These are phyloP conservation scores for Bufo bufo DNA, from an alignment of 2,113 vertebrate genomes.

Conservation along the genomic window DNA sequence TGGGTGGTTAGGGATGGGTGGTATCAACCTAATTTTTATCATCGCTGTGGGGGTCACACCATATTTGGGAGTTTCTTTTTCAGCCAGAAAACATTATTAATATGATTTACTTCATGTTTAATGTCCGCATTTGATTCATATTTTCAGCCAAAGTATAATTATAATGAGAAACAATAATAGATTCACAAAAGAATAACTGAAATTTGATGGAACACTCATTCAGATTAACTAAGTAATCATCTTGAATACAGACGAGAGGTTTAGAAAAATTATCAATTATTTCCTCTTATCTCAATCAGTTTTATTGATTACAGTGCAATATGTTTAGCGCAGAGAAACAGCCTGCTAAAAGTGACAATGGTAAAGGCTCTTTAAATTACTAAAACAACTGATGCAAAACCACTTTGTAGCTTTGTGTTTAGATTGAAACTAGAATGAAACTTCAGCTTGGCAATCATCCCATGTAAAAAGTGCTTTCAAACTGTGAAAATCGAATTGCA, in stretches of 20 bases:
- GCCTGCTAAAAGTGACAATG: background rate
- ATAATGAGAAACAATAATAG: background rate
- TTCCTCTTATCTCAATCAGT: slow-evolving; percentile 35
- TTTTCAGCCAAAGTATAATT: background rate
- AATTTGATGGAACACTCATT: background rate
- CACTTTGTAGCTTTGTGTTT: background rate
- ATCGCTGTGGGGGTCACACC: too few relatives aligned
- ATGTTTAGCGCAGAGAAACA: slow-evolving; percentile 10
- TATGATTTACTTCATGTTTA: background rate
- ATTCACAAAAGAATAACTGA: background rate
- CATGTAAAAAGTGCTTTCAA: slow-evolving; percentile 16
- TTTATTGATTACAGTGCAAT: slow-evolving; percentile 28
- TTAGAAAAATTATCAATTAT: slow-evolving; percentile 32
- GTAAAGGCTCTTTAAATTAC: slow-evolving; percentile 32
- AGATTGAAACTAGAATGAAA: background rate
- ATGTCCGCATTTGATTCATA: background rate
- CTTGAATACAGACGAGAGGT: slow-evolving; percentile 2
- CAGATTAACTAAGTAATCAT: background rate
- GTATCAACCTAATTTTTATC: background rate
- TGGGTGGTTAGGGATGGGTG: too few relatives aligned
- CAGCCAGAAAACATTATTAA: background rate
- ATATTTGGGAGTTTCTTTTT: too few relatives aligned
- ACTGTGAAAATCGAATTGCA: slow-evolving; percentile 31
- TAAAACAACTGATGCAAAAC: slow-evolving; percentile 36
- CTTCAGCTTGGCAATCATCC: slow-evolving; percentile 6